Base-by-base conservation (phyloP, 2,888 invertebrate species). In the Eucriotettix oculatus region DNA sequence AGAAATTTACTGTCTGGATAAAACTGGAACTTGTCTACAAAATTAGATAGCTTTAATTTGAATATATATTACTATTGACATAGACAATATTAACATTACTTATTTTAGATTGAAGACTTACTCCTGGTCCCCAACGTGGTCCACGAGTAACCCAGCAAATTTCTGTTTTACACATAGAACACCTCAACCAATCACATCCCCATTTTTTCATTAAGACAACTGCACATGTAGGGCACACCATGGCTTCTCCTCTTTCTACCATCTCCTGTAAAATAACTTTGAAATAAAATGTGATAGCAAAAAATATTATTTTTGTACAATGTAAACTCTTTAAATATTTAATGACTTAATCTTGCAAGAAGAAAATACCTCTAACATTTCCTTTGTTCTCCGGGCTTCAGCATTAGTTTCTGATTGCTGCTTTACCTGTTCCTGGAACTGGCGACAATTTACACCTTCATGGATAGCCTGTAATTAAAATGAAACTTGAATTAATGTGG, bases 181-280 rank as follows among this genome's bases (percentile, higher is more conserved):
- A 94, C 66, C 87, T 81, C 59, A 94, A 77, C 91, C 92, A 92
- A 74, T 94, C 93, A 75, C 94, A 94, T 64, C 94, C 94, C 86
- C 89, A 90, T 76, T 91, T 92, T 74, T 93, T 93, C 75, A 88
- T 87, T 42, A 93, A 78, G 56, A 93, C 82, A 57, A 87, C 84
- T 63, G 82, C 83, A 71, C 94, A 95, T 59, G 87, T 86, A 9
- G 94, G 93, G 74, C 94, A 94, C 58, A 82, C 80, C 70, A 94
- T 81, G 0, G 93, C 94, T 74, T 93, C 90, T 1, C 92, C 92
- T 61, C 84, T 80, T 42, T 81, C 78, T 58, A 93, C 84, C 81
- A 94, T 83, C 62, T 86, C 84, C 72, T 79, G 60, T 9, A 62
- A 57, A 29, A 40, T 41, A 12, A 55, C 29, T 9, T 41, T 14